Evolutionary conservation across 2,888 invertebrate species (phyloP), one percentile per base, ranked within the genome.

Genomic region (Troides aeacus): DNA sequence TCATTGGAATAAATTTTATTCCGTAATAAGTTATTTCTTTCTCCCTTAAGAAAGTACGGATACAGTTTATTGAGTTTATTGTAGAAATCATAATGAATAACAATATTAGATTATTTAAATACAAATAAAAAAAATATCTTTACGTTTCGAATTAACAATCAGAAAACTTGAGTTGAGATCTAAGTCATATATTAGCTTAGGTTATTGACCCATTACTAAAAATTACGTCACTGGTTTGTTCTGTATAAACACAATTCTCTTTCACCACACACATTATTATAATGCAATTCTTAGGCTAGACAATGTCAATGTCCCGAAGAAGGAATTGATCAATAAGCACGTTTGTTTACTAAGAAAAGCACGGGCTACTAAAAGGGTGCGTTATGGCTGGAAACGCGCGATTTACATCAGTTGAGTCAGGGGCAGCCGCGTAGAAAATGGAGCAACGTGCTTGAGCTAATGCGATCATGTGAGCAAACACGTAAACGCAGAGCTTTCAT

Each of bases 391-490:
- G 83, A 82, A 87, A 84, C 86, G 83, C 80, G 83, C 84, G 85
- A 87, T 87, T 87, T 86, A 86, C 87, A 86, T 87, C 83, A 80
- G 87, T 84, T 85, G 89, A 90, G 89, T 85, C 83, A 50, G 82
- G 86, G 78, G 84, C 88, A 89, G 73, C 83, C 81, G 85, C 82
- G 86, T 82, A 89, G 89, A 91, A 92, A 90, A 88, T 88, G 87
- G 86, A 87, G 87, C 89, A 80, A 79, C 86, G 85, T 87, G 89
- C 87, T 88, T 87, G 80, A 85, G 86, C 89, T 92, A 90, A 91
- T 90, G 86, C 89, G 92, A 91, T 91, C 90, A 90, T 84, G 85
- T 89, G 90, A 87, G 88, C 89, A 90, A 90, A 90, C 87, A 88
- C 87, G 86, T 84, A 86, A 84, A 66, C 84, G 81, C 80, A 78